Evolutionary conservation across 2,888 invertebrate genomes (phyloP), one percentile per base, ranked within the genome.

Genomic region (Xylophagus ater): DNA sequence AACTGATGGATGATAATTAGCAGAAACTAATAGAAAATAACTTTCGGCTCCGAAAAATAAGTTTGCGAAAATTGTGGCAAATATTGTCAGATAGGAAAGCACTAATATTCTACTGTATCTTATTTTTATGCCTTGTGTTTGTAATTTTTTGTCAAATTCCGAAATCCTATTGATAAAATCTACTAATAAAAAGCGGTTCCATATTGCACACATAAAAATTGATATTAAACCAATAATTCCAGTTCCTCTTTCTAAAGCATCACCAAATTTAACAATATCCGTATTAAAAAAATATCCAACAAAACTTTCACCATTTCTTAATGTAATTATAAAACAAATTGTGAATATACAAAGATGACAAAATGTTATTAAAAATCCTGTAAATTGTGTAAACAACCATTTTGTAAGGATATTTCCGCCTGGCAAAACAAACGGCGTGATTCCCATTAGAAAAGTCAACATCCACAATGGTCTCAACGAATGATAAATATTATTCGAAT

Each of bases 31-130:
- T 15, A 62, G 47, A 26, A 51, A 53, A 44, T 54, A 58, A 3
- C 60, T 58, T 8, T 61, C 59, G 21, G 51, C 47, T 29, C 60
- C 55, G 40, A 60, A 62, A 2, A 52, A 45, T n/a, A 55, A 52
- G 44, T 58, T 49, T 10, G 60, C 52, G 25, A 58, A 38, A 15
- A 52, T 45, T 41, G 58, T 55, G 20, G 54, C 55, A 21, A 54
- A 45, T 29, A 56, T 50, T 46, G 60, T 45, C 7, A 58, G 19
- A n/a, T 58, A 47, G 10, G 58, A 57, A 36, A 55, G 61, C 2
- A 58, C 53, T 18, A 58, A 55, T 21, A 60, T 58, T 19, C 53
- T 50, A 0, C 52, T 51, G 45, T 62, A 62, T 41, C 61, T 52
- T 46, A 60, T 39, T 33, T 56, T 56, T 37, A 58, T 50, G 37